phyloP scores from a whole-genome alignment of 92 coral and sea anemone species.

The Muricea muricata region DNA sequence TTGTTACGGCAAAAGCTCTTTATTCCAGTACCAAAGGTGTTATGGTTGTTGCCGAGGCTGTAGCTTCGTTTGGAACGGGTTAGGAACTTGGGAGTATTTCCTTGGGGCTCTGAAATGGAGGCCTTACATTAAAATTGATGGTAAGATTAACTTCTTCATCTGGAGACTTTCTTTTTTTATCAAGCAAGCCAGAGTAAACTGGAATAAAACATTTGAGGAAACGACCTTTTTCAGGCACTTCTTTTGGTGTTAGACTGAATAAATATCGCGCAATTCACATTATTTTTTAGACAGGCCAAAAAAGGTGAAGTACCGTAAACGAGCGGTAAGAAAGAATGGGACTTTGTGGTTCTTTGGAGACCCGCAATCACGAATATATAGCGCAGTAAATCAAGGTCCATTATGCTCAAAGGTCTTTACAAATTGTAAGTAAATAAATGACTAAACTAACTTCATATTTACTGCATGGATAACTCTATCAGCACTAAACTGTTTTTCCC shows the following conservation, averaged over 20 bases:
- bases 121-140: conserved; percentile 41
- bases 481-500: no score
- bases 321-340: conserved; percentile 37
- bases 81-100: conserved; percentile 81
- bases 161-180: no score
- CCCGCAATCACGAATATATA: background rate
- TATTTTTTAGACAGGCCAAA: conserved; percentile 25
- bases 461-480: no score
- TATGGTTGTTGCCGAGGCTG: conserved; percentile 45
- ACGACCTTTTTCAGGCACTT: no score
- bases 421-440: conserved; percentile 16
- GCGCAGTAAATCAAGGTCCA: conserved; percentile 18
- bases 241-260: no score
- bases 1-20: background rate
- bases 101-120: conserved; percentile 21
- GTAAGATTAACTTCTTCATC: background rate
- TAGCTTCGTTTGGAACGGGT: conserved; percentile 80
- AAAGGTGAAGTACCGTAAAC: conserved; percentile 26
- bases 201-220: no score
- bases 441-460: no score
- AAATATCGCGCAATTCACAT: no score
- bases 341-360: conserved; percentile 42
- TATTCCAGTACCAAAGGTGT: conserved; percentile 19
- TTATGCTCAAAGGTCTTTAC: conserved; percentile 19
- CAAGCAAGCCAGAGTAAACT: no score